phyloP scores from a whole-genome alignment of 1,140 invertebrate species.

The Arion vulgaris region DNA sequence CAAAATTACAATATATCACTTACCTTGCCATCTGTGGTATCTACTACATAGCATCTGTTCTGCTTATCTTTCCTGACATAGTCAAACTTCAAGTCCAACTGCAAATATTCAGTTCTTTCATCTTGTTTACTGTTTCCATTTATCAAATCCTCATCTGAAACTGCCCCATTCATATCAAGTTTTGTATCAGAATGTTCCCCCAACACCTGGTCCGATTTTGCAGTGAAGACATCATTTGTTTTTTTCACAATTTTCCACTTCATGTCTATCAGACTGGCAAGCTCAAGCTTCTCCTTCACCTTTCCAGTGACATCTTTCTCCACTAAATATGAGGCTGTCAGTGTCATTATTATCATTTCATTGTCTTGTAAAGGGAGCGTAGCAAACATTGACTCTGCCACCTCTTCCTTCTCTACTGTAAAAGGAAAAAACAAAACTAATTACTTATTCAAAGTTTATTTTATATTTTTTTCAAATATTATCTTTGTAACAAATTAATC shows the following conservation, averaged over 20 bases:
- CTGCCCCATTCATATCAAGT: background rate
- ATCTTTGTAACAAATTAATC: too few relatives aligned
- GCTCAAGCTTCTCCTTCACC: slow-evolving; percentile 24
- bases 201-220: background rate
- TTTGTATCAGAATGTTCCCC: background rate
- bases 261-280: slow-evolving; percentile 4
- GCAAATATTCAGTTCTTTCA: background rate
- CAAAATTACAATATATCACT: too few relatives aligned
- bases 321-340: slow-evolving; percentile 11
- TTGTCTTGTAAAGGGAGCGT: slow-evolving; percentile 1
- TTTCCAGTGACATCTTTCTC: slow-evolving; percentile 29
- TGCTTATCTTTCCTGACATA: slow-evolving; percentile 34
- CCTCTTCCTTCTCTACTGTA: background rate
- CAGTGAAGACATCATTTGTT: too few relatives aligned
- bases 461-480: too few relatives aligned
- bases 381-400: slow-evolving; percentile 23
- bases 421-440: background rate
- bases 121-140: background rate
- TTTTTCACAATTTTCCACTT: background rate
- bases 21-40: slow-evolving; percentile 15
- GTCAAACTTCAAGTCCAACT: slow-evolving; percentile 31
- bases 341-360: slow-evolving; percentile 19
- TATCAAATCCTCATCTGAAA: background rate
- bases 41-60: slow-evolving; percentile 7
- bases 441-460: too few relatives aligned